Conservation (phyloP, 2,797 vertebrate species). For the Micrastur ruficollis region DNA sequence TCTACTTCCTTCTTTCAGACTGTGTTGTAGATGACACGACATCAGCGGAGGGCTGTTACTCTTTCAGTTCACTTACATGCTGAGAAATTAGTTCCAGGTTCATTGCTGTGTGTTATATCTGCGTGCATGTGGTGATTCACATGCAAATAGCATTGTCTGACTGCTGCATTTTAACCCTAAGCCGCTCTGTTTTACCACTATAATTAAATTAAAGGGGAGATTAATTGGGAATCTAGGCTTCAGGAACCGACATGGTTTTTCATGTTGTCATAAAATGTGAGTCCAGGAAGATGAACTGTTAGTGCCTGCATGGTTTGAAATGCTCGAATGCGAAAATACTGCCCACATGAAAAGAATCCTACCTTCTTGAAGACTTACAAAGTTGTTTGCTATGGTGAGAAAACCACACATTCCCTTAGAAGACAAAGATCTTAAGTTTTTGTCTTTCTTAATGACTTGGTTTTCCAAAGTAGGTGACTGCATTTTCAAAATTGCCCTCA, state of each 20-base stretch:
- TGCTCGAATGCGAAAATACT: not conserved
- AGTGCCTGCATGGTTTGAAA: not conserved
- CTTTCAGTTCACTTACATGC: not conserved
- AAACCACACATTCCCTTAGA: not conserved
- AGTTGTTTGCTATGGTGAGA: not conserved
- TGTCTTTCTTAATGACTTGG: conserved; percentile 9
- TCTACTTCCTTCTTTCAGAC: not conserved
- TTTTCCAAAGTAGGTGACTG: not conserved
- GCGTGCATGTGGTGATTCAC: not conserved
- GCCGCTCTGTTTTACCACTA: not conserved
- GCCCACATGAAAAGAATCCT: not conserved
- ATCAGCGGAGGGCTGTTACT: not conserved
- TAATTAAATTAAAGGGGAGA: not conserved
- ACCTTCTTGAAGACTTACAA: not conserved
- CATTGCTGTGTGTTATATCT: not conserved
- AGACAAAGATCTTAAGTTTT: not conserved
- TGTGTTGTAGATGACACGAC: not conserved
- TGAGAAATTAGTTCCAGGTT: not conserved
- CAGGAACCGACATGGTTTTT: not conserved
- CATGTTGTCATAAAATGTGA: not conserved
- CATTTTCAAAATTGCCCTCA: conserved; percentile 22
- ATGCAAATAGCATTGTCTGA: not conserved
- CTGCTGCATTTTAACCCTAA: not conserved
- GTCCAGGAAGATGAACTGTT: not conserved
- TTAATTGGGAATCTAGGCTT: not conserved